Evolutionary conservation across 2,113 vertebrate genomes (phyloP).

Genomic region (Micronycteris hirsuta): DNA sequence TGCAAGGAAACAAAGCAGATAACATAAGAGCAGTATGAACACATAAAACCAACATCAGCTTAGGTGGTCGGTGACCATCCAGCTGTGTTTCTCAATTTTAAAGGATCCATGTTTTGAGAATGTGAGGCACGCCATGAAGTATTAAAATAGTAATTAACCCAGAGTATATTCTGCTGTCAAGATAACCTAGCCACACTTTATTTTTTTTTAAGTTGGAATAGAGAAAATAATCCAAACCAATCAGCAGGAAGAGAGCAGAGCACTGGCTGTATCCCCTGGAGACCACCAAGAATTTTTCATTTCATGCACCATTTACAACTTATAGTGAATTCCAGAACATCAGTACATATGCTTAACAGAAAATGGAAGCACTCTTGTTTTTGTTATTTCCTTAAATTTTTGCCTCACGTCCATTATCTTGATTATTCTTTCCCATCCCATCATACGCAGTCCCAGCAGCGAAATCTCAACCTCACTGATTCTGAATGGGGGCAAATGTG

Average conservation of each 20-base stretch:
- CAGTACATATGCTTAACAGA: conserved; percentile 53
- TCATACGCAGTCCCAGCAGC: background rate
- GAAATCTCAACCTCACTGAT: conserved; percentile 10
- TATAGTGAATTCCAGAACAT: conserved; percentile 60
- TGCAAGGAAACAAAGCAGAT: background rate
- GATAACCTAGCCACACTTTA: background rate
- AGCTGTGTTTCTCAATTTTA: background rate
- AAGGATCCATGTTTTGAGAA: background rate
- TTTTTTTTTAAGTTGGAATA: conserved; percentile 1
- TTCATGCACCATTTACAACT: conserved; percentile 75
- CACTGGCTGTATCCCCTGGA: conserved; percentile 39
- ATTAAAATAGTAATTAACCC: conserved; percentile 47
- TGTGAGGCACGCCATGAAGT: background rate
- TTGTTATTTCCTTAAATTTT: conserved; percentile 53
- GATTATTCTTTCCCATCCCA: conserved; percentile 25
- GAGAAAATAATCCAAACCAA: conserved; percentile 52
- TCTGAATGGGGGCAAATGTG: background rate
- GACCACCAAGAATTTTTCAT: conserved; percentile 72
- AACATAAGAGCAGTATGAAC: background rate
- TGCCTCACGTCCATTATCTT: conserved; percentile 43
- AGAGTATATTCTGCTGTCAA: conserved; percentile 11
- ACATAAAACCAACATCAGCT: background rate
- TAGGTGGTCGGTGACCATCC: background rate
- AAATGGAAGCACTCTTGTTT: conserved; percentile 54
- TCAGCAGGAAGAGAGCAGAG: background rate